Conservation (phyloP, 2,797 vertebrate genomes). For the Enteromius trimaculatus region DNA sequence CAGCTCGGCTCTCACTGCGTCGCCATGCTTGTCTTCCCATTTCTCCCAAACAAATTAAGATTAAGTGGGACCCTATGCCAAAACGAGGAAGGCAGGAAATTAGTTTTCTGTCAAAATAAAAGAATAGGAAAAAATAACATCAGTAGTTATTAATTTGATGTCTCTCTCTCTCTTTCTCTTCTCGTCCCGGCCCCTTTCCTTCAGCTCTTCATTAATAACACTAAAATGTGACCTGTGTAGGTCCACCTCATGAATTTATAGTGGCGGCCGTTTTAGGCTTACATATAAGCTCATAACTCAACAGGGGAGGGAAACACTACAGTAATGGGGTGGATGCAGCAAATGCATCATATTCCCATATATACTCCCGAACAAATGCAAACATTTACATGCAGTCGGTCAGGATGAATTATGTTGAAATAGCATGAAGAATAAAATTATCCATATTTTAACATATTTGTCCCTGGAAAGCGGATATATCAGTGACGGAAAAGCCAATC, state of each 20-base stretch:
- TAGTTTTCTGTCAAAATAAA: slow-evolving; percentile 68
- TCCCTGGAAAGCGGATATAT: neutral
- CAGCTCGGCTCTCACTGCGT: slow-evolving; percentile 21
- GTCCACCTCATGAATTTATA: slow-evolving; percentile 62
- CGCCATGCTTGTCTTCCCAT: slow-evolving; percentile 46
- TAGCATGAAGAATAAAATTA: slow-evolving; percentile 18
- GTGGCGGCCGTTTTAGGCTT: slow-evolving; percentile 55
- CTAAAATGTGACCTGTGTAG: slow-evolving; percentile 58
- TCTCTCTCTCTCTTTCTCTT: slow-evolving; percentile 34
- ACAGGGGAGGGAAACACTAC: slow-evolving; percentile 41
- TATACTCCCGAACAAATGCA: slow-evolving; percentile 2
- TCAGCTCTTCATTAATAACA: slow-evolving; percentile 69
- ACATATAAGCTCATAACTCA: slow-evolving; percentile 68
- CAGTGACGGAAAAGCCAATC: slow-evolving; percentile 4
- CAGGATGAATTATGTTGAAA: slow-evolving; percentile 43
- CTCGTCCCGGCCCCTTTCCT: slow-evolving; percentile 48
- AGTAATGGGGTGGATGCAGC: slow-evolving; percentile 30
- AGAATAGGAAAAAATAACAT: slow-evolving; percentile 55
- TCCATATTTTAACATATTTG: slow-evolving; percentile 22
- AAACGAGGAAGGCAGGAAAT: slow-evolving; percentile 58
- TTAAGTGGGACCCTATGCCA: slow-evolving; percentile 59
- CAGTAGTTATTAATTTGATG: slow-evolving; percentile 69
- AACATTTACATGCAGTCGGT: slow-evolving; percentile 35
- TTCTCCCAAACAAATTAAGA: slow-evolving; percentile 60
- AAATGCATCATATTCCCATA: slow-evolving; percentile 36